Conservation (phyloP, 1,140 invertebrate genomes). For the Trichonephila clavata region DNA sequence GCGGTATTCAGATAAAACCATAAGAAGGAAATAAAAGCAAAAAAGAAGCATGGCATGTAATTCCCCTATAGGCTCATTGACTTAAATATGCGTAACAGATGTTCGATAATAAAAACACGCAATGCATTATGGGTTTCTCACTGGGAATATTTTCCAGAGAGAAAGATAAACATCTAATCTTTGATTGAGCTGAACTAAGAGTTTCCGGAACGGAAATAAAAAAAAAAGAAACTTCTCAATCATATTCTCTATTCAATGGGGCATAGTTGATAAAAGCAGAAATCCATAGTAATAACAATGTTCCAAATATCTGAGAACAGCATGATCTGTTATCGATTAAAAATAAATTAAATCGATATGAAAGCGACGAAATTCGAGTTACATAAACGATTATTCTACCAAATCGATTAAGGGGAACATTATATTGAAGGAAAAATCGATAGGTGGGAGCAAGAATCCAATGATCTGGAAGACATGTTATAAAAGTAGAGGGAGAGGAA, state of each 20-base stretch:
- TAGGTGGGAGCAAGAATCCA: not conserved
- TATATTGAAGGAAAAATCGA: slow-evolving; percentile 37
- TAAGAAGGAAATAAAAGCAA: not conserved
- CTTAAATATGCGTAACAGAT: not conserved
- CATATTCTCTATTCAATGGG: not conserved
- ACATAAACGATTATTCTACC: not conserved
- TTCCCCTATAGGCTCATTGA: not conserved
- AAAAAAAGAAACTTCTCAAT: not conserved
- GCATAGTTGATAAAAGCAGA: not conserved
- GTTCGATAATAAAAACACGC: not conserved
- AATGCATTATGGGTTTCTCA: not conserved
- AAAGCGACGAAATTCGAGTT: slow-evolving; percentile 21
- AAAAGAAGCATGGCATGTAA: not conserved
- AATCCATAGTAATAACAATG: not conserved
- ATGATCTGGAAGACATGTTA: slow-evolving; percentile 24
- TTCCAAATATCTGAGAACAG: not conserved
- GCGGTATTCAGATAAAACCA: not conserved
- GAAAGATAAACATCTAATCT: not conserved
- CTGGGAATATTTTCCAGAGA: not conserved
- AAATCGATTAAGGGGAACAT: slow-evolving; percentile 37
- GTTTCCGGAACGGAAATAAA: not conserved
- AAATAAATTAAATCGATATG: slow-evolving; percentile 48
- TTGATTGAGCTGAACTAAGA: not conserved
- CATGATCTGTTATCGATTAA: not conserved
- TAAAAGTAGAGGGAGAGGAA: not conserved